Base-by-base conservation (phyloP, 2,113 vertebrate species). In the Trichechus manatus region DNA sequence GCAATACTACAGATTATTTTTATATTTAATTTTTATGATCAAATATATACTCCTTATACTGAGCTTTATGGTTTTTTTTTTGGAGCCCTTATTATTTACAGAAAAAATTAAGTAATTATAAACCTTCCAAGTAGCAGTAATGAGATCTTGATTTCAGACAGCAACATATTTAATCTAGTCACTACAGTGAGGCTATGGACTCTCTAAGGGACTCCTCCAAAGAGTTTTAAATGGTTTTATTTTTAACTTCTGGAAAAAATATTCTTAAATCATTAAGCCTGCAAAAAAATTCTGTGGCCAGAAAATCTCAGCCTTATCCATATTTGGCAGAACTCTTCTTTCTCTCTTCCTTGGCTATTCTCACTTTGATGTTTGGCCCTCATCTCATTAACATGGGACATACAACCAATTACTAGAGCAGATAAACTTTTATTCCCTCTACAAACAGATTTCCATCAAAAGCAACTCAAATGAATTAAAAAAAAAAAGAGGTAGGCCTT, bases 71-170 rank as follows among this genome's bases (percentile, higher is more conserved):
- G 84, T 92, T 95, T 94, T 20, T 39, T 39, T 39, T 39, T 39
- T 74, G 79, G 11, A 11, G 74, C 3, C 8, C 1, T 78, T 90
- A 84, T 29, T 50, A 68, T 36, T 56, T 94, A 72, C 20, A 72
- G 39, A 85, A 79, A 93, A 36, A 80, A 85, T 75, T 87, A 92
- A 39, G 13, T 97, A 86, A 63, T 84, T 87, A 33, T 63, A 93
- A 84, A 53, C n/a, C 11, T 83, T 59, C 10, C 74, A 91, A 91
- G 83, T 66, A 96, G 6, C 10, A 72, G 19, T 72, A 63, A 10
- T 80, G 59, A 86, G 39, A 31, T 93, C 85, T 92, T 66, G n/a
- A 68, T 96, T 97, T 96, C 19, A 87, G 22, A 95, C 95, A 93
- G 42, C 36, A 82, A 59, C 23, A 50, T 81, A 80, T 87, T 94